Percentiles rank a stretch among this genome's conserved stretches.
phyloP scores from a whole-genome alignment of 2,113 vertebrate species.

The Pseudorhombus dupliciocellatus region DNA sequence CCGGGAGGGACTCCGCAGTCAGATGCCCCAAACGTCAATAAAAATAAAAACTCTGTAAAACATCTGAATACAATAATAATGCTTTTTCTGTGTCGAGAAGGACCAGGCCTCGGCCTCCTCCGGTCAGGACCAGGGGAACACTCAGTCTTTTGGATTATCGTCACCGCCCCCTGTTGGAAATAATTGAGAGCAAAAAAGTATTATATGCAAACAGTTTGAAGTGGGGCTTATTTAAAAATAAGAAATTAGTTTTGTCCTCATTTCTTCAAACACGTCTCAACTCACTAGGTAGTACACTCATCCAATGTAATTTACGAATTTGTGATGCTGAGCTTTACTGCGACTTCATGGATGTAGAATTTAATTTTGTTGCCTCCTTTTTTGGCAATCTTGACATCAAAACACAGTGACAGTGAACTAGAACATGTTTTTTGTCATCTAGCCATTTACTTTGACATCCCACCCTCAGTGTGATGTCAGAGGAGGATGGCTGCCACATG shows the following conservation, averaged over 20 bases:
- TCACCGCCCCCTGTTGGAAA: conserved; percentile 78
- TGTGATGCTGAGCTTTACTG: too few relatives aligned
- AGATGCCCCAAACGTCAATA: conserved; percentile 59
- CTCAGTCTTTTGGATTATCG: conserved; percentile 78
- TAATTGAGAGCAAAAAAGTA: conserved; percentile 26
- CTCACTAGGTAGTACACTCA: too few relatives aligned
- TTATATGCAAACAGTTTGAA: not conserved
- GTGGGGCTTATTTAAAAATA: not conserved
- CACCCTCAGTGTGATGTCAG: not conserved
- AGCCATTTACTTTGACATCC: not conserved
- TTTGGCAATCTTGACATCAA: not conserved
- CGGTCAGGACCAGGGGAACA: conserved; percentile 5
- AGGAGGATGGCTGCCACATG: too few relatives aligned
- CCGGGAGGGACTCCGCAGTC: conserved; percentile 67
- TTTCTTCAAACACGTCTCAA: not conserved
- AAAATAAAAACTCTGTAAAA: conserved; percentile 76
- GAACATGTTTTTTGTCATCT: too few relatives aligned
- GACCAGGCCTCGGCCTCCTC: conserved; percentile 35
- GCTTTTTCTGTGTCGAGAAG: conserved; percentile 50
- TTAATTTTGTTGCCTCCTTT: too few relatives aligned
- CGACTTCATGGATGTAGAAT: too few relatives aligned
- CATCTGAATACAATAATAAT: conserved; percentile 63
- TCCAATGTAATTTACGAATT: too few relatives aligned
- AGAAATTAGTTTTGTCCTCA: not conserved
- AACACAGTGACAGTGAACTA: not conserved